Conservation (phyloP, 2,113 vertebrate genomes). For the Pangasianodon gigas region DNA sequence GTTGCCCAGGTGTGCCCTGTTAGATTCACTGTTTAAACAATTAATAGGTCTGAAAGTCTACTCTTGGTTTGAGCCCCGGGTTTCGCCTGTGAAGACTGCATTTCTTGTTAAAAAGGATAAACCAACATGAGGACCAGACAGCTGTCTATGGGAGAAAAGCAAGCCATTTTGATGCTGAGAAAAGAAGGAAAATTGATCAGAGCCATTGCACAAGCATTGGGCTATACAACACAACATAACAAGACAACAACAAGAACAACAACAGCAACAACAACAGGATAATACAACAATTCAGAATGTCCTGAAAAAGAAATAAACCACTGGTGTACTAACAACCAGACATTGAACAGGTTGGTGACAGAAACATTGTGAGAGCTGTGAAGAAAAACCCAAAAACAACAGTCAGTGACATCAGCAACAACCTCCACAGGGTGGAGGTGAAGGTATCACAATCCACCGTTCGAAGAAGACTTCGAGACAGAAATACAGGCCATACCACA, state of each 20-base stretch:
- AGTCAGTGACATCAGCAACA: neutral
- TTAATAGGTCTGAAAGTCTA: no score
- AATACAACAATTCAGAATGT: no score
- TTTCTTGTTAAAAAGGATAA: no score
- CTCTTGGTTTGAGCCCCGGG: no score
- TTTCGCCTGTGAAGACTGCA: no score
- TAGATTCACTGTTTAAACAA: no score
- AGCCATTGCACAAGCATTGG: no score
- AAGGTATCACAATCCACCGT: neutral
- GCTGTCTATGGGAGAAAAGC: neutral
- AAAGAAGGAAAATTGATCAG: neutral
- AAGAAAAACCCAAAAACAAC: neutral
- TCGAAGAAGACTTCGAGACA: neutral
- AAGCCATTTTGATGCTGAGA: neutral
- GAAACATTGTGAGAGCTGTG: neutral
- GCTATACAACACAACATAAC: no score
- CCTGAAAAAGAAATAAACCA: no score
- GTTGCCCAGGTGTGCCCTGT: neutral
- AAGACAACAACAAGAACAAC: no score
- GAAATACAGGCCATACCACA: neutral
- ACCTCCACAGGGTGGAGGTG: neutral
- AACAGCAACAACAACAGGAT: no score
- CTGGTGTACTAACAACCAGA: no score
- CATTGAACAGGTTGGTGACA: neutral
- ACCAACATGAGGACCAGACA: neutral